Evolutionary conservation across 64 coral and sea anemone genomes (phyloP).

Genomic region (Anthopleura sola): DNA sequence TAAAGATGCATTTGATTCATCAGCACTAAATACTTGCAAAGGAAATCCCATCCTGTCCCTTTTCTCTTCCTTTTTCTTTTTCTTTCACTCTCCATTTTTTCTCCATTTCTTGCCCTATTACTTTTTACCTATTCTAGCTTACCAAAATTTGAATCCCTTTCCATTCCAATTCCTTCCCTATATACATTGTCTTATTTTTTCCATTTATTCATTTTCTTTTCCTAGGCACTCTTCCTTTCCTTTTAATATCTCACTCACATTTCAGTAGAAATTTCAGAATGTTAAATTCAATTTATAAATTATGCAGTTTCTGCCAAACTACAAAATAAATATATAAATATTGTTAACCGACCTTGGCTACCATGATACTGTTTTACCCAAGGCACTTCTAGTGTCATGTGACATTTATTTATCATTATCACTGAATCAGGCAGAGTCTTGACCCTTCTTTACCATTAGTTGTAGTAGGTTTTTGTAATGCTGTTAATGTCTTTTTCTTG

Average conservation of each 20-base stretch:
- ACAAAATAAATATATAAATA: slow-evolving; percentile 11
- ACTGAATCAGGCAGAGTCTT: slow-evolving; percentile 56
- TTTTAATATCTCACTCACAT: neutral
- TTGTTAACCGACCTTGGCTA: neutral
- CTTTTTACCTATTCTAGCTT: too few relatives aligned
- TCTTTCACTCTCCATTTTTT: too few relatives aligned
- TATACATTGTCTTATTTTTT: neutral
- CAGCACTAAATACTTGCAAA: too few relatives aligned
- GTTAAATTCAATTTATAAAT: neutral
- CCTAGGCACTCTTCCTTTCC: neutral
- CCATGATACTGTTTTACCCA: neutral
- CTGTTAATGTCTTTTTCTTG: slow-evolving; percentile 84
- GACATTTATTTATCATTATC: neutral
- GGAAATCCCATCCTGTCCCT: neutral
- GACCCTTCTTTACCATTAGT: slow-evolving; percentile 16
- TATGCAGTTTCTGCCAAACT: neutral
- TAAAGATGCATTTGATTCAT: too few relatives aligned
- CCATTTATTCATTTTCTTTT: neutral
- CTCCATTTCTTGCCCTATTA: too few relatives aligned
- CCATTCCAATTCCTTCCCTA: neutral
- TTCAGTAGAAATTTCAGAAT: too few relatives aligned
- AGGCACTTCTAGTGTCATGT: neutral
- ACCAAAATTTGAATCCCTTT: neutral
- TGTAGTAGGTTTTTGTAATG: slow-evolving; percentile 51
- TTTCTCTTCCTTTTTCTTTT: neutral